Percentiles rank a stretch among this genome's conserved stretches.
These are phyloP conservation scores for Lumbricus terrestris DNA, from an alignment of 2,888 invertebrate species.

Conservation along the genomic window DNA sequence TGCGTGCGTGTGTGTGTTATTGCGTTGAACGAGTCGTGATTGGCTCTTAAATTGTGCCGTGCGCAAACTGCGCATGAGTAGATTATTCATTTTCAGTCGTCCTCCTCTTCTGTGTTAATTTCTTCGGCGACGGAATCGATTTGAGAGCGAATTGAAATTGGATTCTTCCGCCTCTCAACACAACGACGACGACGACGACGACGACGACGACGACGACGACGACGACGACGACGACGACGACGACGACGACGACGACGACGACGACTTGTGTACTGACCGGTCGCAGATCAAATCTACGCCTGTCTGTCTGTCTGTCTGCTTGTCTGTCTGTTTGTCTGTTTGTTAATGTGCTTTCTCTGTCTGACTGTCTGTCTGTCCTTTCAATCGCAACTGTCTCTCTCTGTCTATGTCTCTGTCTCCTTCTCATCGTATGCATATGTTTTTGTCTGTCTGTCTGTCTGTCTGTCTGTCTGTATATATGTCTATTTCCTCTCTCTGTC, in stretches of 20 bases:
- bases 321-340: neutral
- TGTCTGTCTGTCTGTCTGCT: neutral
- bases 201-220: too few relatives aligned
- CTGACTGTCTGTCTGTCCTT: neutral
- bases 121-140: neutral
- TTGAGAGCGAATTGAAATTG: neutral
- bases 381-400: too few relatives aligned
- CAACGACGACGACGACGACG: too few relatives aligned
- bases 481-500: neutral
- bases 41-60: neutral
- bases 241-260: too few relatives aligned
- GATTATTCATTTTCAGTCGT: neutral
- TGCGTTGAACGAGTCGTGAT: neutral
- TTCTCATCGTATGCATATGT: too few relatives aligned
- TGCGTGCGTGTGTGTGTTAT: neutral
- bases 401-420: too few relatives aligned
- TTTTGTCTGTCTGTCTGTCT: too few relatives aligned
- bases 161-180: neutral
- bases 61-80: too few relatives aligned
- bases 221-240: too few relatives aligned
- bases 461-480: too few relatives aligned
- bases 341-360: neutral
- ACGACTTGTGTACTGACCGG: neutral
- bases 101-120: neutral
- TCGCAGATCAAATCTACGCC: neutral